A percentile compares a stretch with the other conserved stretches of the same genome.
phyloP scores from a whole-genome alignment of 1,140 invertebrate genomes.

The Sminthurides bifidus region DNA sequence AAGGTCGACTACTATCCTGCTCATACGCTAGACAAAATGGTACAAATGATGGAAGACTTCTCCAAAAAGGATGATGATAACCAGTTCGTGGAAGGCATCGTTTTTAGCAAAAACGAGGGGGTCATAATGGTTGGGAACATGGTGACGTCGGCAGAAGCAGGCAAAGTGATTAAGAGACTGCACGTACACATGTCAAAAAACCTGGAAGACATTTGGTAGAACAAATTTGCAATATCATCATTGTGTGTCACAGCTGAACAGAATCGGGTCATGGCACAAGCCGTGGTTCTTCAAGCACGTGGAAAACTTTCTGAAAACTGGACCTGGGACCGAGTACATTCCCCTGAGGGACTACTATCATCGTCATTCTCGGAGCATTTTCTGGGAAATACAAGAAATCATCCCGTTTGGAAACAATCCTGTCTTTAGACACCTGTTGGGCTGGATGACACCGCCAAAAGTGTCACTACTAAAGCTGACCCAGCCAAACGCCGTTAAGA shows the following conservation, averaged over 20 bases:
- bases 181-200: slow-evolving; percentile 37
- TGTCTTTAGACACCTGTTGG: slow-evolving; percentile 58
- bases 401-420: slow-evolving; percentile 71
- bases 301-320: slow-evolving; percentile 41
- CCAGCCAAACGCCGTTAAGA: slow-evolving; percentile 56
- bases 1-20: slow-evolving; percentile 56
- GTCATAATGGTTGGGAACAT: slow-evolving; percentile 66
- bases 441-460: slow-evolving; percentile 53
- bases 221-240: slow-evolving; percentile 8
- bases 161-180: slow-evolving; percentile 42
- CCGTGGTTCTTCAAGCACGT: slow-evolving; percentile 78
- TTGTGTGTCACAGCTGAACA: slow-evolving; percentile 44
- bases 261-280: slow-evolving; percentile 63
- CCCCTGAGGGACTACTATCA: slow-evolving; percentile 66
- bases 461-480: slow-evolving; percentile 70
- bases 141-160: slow-evolving; percentile 43
- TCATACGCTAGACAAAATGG: slow-evolving; percentile 42
- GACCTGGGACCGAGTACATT: slow-evolving; percentile 51
- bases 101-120: slow-evolving; percentile 50
- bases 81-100: slow-evolving; percentile 64
- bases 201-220: slow-evolving; percentile 37
- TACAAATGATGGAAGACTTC: slow-evolving; percentile 43
- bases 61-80: slow-evolving; percentile 43
- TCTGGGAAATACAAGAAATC: slow-evolving; percentile 52
- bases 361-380: slow-evolving; percentile 54